These are phyloP conservation scores for Ericerus pela DNA, from an alignment of 1,140 invertebrate species.

Conservation along the genomic window DNA sequence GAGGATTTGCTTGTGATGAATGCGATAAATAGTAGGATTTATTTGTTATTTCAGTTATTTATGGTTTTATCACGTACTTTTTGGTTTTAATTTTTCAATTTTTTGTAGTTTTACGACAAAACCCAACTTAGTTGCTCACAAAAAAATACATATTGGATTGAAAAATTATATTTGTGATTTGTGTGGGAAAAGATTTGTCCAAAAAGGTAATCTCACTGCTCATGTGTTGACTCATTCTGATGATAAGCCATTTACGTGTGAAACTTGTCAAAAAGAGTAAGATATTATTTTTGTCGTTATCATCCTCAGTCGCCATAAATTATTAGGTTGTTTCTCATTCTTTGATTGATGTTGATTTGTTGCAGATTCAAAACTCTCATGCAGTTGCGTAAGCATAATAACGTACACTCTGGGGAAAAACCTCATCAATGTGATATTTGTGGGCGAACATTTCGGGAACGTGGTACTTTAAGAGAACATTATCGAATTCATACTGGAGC, in stretches of 20 bases:
- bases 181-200: slow-evolving; percentile 28
- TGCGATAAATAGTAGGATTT: slow-evolving; percentile 30
- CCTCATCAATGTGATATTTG: slow-evolving; percentile 60
- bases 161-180: slow-evolving; percentile 29
- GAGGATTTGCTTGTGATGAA: slow-evolving; percentile 31
- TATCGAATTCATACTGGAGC: slow-evolving; percentile 65
- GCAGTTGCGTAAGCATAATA: slow-evolving; percentile 39
- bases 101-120: not conserved
- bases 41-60: slow-evolving; percentile 13
- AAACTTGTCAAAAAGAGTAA: slow-evolving; percentile 17
- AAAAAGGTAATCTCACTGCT: slow-evolving; percentile 29
- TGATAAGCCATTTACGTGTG: slow-evolving; percentile 33
- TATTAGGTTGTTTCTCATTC: too few relatives aligned
- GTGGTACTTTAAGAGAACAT: slow-evolving; percentile 43
- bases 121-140: not conserved
- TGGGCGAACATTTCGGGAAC: slow-evolving; percentile 50
- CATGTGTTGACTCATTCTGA: slow-evolving; percentile 40
- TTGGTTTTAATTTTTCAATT: not conserved
- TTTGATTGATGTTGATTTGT: not conserved
- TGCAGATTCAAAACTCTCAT: slow-evolving; percentile 37
- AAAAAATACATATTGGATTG: slow-evolving; percentile 27
- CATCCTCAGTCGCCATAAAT: too few relatives aligned
- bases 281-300: too few relatives aligned
- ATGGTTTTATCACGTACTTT: not conserved
- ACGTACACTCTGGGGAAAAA: slow-evolving; percentile 50